Evolutionary conservation across 2,113 vertebrate genomes (phyloP).

Genomic region (Equus quagga): DNA sequence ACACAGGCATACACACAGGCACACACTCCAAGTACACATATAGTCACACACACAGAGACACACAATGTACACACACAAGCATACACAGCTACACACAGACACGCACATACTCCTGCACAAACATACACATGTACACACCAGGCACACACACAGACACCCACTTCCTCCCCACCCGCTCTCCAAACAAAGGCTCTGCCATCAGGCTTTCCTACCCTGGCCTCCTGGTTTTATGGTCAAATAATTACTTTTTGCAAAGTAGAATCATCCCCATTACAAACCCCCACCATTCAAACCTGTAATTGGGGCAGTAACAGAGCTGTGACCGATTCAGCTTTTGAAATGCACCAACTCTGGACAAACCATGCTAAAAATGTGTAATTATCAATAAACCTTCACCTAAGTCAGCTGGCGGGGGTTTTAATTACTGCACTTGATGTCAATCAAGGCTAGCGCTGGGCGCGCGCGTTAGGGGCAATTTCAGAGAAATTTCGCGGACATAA

Average conservation of each 20-base stretch:
- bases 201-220: conserved; percentile 69
- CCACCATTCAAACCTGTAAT: conserved; percentile 79
- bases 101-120: too few relatives aligned
- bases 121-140: background rate
- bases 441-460: conserved; percentile 68
- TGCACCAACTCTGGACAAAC: conserved; percentile 66
- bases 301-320: conserved; percentile 73
- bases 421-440: conserved; percentile 79
- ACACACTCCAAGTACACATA: background rate
- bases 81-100: background rate
- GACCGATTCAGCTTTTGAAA: conserved; percentile 71
- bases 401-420: conserved; percentile 79
- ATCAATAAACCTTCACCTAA: conserved; percentile 80
- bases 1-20: too few relatives aligned
- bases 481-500: conserved; percentile 27
- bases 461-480: conserved; percentile 52
- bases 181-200: conserved; percentile 84
- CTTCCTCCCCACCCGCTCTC: conserved; percentile 55
- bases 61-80: too few relatives aligned
- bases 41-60: background rate
- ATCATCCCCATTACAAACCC: conserved; percentile 77
- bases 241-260: conserved; percentile 78
- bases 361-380: conserved; percentile 78
- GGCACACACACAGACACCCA: conserved; percentile 63
- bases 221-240: conserved; percentile 82